phyloP scores from a whole-genome alignment of 1,140 invertebrate genomes.

The Aphidius ervi region DNA sequence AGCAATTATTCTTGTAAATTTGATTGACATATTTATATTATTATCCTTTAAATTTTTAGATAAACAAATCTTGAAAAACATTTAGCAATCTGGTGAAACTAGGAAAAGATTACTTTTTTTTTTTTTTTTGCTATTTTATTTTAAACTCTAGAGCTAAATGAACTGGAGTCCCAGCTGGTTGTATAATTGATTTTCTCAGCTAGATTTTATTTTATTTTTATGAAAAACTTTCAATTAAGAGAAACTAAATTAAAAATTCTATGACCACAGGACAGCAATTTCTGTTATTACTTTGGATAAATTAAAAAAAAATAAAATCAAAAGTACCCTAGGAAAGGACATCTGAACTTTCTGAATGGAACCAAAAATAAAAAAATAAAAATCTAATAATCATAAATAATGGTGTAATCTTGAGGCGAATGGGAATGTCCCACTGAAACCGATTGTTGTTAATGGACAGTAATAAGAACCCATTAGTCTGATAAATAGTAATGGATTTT shows the following conservation, averaged over 20 bases:
- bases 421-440: no score
- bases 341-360: no score
- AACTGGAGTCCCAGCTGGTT: slow-evolving; percentile 38
- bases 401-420: no score
- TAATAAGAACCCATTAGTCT: slow-evolving; percentile 52
- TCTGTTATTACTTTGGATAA: neutral
- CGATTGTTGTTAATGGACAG: slow-evolving; percentile 51
- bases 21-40: no score
- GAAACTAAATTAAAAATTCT: neutral
- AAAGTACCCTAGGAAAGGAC: no score
- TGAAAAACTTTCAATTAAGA: neutral
- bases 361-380: no score
- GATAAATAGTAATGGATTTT: slow-evolving; percentile 55
- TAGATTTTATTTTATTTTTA: slow-evolving; percentile 7
- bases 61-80: no score
- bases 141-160: slow-evolving; percentile 31
- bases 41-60: no score
- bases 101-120: slow-evolving; percentile 20
- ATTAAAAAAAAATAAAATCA: neutral
- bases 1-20: no score
- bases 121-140: slow-evolving; percentile 2
- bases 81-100: no score
- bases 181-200: slow-evolving; percentile 37
- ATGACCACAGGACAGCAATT: no score
- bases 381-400: neutral